Evolutionary conservation across 23 tunicate species (phyloP), one percentile per base, ranked within the genome.

Genomic region (Botrylloides violaceus): DNA sequence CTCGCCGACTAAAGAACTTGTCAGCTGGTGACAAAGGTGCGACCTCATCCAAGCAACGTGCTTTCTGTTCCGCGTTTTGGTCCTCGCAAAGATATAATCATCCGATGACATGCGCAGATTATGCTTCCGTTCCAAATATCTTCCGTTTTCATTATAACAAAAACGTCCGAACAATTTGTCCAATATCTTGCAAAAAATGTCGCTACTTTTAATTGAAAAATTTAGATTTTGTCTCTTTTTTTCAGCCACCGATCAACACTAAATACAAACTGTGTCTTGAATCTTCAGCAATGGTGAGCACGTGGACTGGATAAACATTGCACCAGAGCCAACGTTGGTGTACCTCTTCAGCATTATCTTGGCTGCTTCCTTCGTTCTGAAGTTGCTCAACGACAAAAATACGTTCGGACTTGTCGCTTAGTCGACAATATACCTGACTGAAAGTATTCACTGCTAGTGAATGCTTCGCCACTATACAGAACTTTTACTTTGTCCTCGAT

Each of bases 61-160:
- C 77, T 12, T 27, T 28, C 12, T 64, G 70, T n/a, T 29, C 32
- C 20, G 64, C 21, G 6, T 59, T 72, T 29, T 72, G 77, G 49
- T 72, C 77, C 7, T 72, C 34, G 29, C 49, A 72, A 72, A 72
- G 20, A 18, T 34, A 57, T 57, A 72, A 58, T 72, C 77, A 7
- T 72, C 70, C 36, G 56, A 24, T 22, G 77, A 32, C 77, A 72
- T 72, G 33, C 71, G 32, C 65, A 72, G 49, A 22, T 28, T 28
- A 29, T 58, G 36, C 36, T 72, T 24, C 32, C 32, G 48, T 23
- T 72, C 77, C 64, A 72, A 9, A 3, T 48, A 47, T 64, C 15
- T 43, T 43, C 53, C 15, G 9, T 43, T 43, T 9, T 43, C 53
- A 15, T 43, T 15, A 15, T 15, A 9, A 15, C 53, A 43, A 43